A percentile compares a stretch with the other conserved stretches of the same genome.
phyloP scores from a whole-genome alignment of 2,888 invertebrate genomes.

The Eupeodes latifasciatus region DNA sequence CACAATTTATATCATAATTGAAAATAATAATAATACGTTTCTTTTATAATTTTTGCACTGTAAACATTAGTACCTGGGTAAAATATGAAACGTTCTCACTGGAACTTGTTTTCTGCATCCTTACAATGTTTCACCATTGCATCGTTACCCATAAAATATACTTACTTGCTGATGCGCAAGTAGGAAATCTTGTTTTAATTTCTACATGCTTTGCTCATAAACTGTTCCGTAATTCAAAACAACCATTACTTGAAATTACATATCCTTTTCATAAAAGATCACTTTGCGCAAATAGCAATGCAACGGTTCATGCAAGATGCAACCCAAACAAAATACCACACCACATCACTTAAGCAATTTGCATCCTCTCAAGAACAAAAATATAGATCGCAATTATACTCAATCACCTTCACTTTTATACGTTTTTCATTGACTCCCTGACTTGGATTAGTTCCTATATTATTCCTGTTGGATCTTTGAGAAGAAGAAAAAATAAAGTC shows the following conservation, averaged over 20 bases:
- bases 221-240: slow-evolving; percentile 43
- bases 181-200: slow-evolving; percentile 24
- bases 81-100: background rate
- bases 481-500: background rate
- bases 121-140: slow-evolving; percentile 9
- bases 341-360: slow-evolving; percentile 19
- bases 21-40: background rate
- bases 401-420: slow-evolving; percentile 67
- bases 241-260: slow-evolving; percentile 52
- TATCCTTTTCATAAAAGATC: slow-evolving; percentile 44
- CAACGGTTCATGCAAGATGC: slow-evolving; percentile 48
- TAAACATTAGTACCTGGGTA: background rate
- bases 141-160: background rate
- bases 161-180: background rate
- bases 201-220: slow-evolving; percentile 18
- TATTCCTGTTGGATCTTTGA: slow-evolving; percentile 34
- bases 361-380: slow-evolving; percentile 18
- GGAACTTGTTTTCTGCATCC: background rate
- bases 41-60: background rate
- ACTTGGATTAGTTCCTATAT: slow-evolving; percentile 30
- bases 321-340: slow-evolving; percentile 31
- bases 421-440: slow-evolving; percentile 27
- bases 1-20: background rate
- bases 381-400: slow-evolving; percentile 60
- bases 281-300: slow-evolving; percentile 38